Evolutionary conservation across 2,113 vertebrate genomes (phyloP), one percentile per base, ranked within the genome.

Genomic region (Calyptomena viridis): DNA sequence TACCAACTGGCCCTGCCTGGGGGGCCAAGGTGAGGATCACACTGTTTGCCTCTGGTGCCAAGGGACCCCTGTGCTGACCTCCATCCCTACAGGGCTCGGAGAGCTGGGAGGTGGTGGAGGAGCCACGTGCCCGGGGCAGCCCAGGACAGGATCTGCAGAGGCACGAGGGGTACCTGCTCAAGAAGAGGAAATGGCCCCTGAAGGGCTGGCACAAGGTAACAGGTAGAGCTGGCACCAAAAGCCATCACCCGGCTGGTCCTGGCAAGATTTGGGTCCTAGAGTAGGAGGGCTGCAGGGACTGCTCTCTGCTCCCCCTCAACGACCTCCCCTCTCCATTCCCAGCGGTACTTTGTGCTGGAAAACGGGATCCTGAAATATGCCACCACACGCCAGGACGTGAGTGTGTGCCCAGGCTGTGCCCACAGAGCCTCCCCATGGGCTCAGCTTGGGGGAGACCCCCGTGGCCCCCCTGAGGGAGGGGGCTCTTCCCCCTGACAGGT

Each of bases 121-220:
- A 99, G 85, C 72, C 98, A 2, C 95, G 82, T 3, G 72, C 28
- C 2, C 85, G 35, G 56, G 91, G 93, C 5, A 97, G 98, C 55
- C 93, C 97, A 1, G 33, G 94, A 40, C 97, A 96, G 85, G 86
- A 91, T 90, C 98, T 97, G 0, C 98, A 97, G 46, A 96, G 98
- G 68, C 99, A 99, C 84, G 99, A 99, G 95, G 99, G 99, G 4
- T 99, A 98, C 93, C 95, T 99, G 97, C 98, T 99, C 96, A 99
- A 99, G 97, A 99, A 98, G 97, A 98, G 99, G 89, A 99, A 99
- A 95, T 99, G 99, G 97, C 99, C 99, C 8, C 97, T 99, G 66
- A 99, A 99, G 93, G 99, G 99, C 83, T 99, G 99, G 99, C 99
- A 99, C 97, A 99, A 99, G 98, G 99, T 99, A 90, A 96, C 0